Conservation (phyloP, 2,888 invertebrate genomes). For the Bimastos eiseni region DNA sequence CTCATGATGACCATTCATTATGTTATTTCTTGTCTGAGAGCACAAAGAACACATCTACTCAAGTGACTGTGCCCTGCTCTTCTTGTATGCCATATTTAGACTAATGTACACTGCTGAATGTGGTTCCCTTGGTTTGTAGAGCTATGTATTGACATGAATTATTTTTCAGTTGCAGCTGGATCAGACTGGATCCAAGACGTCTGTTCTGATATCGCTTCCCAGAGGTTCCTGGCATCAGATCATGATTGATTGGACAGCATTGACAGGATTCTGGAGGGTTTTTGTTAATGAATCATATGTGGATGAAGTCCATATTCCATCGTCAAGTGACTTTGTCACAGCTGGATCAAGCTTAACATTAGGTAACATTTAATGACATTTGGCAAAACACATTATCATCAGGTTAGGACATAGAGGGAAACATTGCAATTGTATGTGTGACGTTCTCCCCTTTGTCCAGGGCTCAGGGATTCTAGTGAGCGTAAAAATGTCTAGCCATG, state of each 20-base stretch:
- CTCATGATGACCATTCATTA: no score
- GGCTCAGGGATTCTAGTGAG: no score
- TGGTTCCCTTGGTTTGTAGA: background rate
- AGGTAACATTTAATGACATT: background rate
- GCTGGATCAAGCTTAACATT: constrained; percentile 17
- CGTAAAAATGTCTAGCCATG: background rate
- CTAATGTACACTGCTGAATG: background rate
- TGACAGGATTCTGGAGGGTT: constrained; percentile 17
- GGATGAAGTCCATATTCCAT: constrained; percentile 23
- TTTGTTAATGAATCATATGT: background rate
- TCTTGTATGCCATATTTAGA: no score
- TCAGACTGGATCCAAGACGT: background rate
- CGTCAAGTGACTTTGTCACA: background rate
- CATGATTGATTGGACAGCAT: background rate
- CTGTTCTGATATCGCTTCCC: background rate
- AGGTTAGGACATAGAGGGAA: background rate
- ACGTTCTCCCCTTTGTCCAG: background rate
- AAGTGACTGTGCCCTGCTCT: no score
- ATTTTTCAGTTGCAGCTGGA: background rate
- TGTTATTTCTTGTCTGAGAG: no score
- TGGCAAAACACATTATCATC: background rate
- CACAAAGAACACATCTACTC: no score
- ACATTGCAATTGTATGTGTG: background rate
- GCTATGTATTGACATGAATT: background rate
- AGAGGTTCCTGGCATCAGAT: background rate